A percentile compares a stretch with the other conserved stretches of the same genome.
These are phyloP conservation scores for Pteruthius melanotis DNA, from an alignment of 2,113 vertebrate genomes.

Conservation along the genomic window DNA sequence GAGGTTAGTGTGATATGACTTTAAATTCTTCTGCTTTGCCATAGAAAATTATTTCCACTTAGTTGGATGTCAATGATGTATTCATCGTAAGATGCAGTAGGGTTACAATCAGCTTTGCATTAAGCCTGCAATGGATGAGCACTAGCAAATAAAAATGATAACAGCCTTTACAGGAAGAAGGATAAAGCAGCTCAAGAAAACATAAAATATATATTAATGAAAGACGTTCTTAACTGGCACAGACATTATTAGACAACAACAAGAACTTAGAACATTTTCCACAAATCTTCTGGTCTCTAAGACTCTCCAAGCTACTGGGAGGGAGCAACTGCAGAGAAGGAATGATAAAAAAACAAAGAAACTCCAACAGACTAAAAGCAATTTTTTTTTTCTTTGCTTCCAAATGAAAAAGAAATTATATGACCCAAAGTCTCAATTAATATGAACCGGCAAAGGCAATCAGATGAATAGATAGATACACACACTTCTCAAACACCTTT, in stretches of 20 bases:
- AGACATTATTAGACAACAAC: slow-evolving; percentile 13
- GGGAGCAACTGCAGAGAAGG: slow-evolving; percentile 59
- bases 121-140: slow-evolving; percentile 73
- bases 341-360: slow-evolving; percentile 54
- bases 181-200: slow-evolving; percentile 46
- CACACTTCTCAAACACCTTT: background rate
- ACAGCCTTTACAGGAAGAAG: slow-evolving; percentile 64
- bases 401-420: background rate
- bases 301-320: slow-evolving; percentile 28
- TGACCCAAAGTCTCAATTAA: background rate
- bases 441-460: background rate
- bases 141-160: slow-evolving; percentile 65
- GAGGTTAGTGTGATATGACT: slow-evolving; percentile 78
- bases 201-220: background rate
- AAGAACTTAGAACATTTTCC: slow-evolving; percentile 42
- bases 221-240: slow-evolving; percentile 15
- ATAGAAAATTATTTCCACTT: slow-evolving; percentile 92
- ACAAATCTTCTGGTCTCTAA: slow-evolving; percentile 41
- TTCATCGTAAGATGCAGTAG: slow-evolving; percentile 79
- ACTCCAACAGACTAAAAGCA: background rate
- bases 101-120: slow-evolving; percentile 76
- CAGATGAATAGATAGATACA: background rate
- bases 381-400: background rate
- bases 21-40: slow-evolving; percentile 82
- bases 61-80: slow-evolving; percentile 89